Conservation (phyloP, 2,888 invertebrate genomes). For the Brachyptera putata region DNA sequence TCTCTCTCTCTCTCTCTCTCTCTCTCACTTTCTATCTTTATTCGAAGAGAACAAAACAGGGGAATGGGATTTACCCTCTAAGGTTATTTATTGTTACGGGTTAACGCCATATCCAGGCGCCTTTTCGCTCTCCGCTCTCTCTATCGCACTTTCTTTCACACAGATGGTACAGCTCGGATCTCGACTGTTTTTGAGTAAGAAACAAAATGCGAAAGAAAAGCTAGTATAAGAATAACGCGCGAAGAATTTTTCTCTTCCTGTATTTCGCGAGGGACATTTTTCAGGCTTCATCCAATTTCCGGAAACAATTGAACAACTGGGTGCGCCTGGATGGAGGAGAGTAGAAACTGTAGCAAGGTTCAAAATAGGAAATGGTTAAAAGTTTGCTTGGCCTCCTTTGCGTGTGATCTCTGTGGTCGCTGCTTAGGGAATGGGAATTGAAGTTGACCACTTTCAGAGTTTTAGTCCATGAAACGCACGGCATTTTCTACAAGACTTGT, state of each 20-base stretch:
- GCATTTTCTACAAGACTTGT: background rate
- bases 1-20: too few relatives aligned
- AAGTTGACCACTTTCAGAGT: background rate
- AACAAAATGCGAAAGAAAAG: slow-evolving; percentile 16
- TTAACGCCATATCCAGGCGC: slow-evolving; percentile 37
- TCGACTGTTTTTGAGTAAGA: slow-evolving; percentile 8
- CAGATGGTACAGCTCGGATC: slow-evolving; percentile 11
- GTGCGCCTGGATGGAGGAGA: background rate
- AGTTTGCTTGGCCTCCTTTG: slow-evolving; percentile 20
- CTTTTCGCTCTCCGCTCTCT: slow-evolving; percentile 3
- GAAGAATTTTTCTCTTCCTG: slow-evolving; percentile 28
- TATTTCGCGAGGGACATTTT: slow-evolving; percentile 43
- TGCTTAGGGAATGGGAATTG: slow-evolving; percentile 19
- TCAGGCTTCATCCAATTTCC: slow-evolving; percentile 50
- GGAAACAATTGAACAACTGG: slow-evolving; percentile 45
- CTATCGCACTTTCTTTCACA: background rate
- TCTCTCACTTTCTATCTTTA: slow-evolving; percentile 8
- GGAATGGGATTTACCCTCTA: slow-evolving; percentile 30
- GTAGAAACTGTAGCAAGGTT: slow-evolving; percentile 14
- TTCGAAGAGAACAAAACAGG: slow-evolving; percentile 17
- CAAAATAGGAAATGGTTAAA: slow-evolving; percentile 24
- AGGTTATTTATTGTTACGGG: slow-evolving; percentile 41
- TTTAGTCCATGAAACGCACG: too few relatives aligned
- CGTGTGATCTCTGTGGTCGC: background rate
- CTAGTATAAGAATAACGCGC: slow-evolving; percentile 12